Base-by-base conservation (phyloP, 2,113 vertebrate genomes). In the Paramisgurnus dabryanus region DNA sequence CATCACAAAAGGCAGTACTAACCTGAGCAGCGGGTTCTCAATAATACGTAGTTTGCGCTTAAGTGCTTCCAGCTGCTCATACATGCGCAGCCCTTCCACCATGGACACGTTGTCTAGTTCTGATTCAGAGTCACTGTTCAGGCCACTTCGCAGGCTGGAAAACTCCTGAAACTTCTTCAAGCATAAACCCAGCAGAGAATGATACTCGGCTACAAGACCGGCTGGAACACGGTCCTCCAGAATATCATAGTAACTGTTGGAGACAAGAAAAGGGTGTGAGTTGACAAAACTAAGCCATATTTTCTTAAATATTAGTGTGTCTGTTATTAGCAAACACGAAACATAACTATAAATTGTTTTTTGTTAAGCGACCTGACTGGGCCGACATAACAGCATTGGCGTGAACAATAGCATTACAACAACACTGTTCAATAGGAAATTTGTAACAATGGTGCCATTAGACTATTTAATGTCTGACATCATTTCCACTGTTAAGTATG, bases 21-120 rank as follows among this genome's bases (percentile, higher is more conserved):
- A 96, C 95, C 95, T 95, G 86, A 96, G 88, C 80, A 98, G 87
- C 15, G 97, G 96, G 85, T 96, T 98, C 90, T 99, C 98, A 10
- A 99, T 96, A 66, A 99, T 91, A 85, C 95, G 92, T 47, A 99
- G 92, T 84, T 97, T 97, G 67, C 95, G 94, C 85, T 95, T 97
- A 77, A 96, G 85, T 3, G 87, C 92, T 87, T 99, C 96, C 72
- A 98, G 90, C 85, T 95, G 89, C 4, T 97, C 95, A 27, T 92
- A 96, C 55, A 99, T 87, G 82, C 95, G 93, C 74, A 98, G 89
- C 15, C 96, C 96, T 91, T 99, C 97, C 81, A 96, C 96, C 95
- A 99, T 94, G 34, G 96, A 96, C 71, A 97, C 87, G 0, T 96
- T 97, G 87, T 95, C 95, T 58, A 89, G 90, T 89, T 94, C 94